A percentile compares a stretch with the other conserved stretches of the same genome.
These are phyloP conservation scores for Mesorhabditis belari DNA, from an alignment of 2,888 invertebrate species.

Conservation along the genomic window DNA sequence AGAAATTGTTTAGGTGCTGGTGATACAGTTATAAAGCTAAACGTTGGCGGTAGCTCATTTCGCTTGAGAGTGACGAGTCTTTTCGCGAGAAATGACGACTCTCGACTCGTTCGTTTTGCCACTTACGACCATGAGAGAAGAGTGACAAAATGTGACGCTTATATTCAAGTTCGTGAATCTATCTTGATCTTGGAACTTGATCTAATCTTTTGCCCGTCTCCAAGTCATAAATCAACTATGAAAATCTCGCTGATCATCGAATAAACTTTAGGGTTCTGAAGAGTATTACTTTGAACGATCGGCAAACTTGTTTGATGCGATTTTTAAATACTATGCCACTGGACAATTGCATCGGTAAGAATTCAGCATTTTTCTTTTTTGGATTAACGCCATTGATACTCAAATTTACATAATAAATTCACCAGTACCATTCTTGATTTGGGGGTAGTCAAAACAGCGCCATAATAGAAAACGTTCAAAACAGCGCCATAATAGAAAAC, in stretches of 20 bases:
- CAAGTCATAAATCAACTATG: neutral
- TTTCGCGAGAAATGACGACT: conserved; percentile 26
- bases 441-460: too few relatives aligned
- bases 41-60: conserved; percentile 36
- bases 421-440: too few relatives aligned
- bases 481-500: too few relatives aligned
- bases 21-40: conserved; percentile 29
- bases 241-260: neutral
- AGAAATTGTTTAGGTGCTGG: conserved; percentile 17
- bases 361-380: neutral
- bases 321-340: conserved; percentile 47
- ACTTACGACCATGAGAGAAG: conserved; percentile 28
- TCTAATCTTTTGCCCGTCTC: neutral
- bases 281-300: conserved; percentile 52
- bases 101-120: conserved; percentile 25
- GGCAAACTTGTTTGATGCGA: conserved; percentile 38
- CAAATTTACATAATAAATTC: too few relatives aligned
- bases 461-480: too few relatives aligned
- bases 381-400: neutral
- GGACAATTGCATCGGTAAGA: conserved; percentile 8
- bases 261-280: conserved; percentile 27
- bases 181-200: neutral
- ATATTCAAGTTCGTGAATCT: conserved; percentile 16
- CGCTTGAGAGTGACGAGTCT: conserved; percentile 26
- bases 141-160: conserved; percentile 25